Conservation (phyloP, 2,888 invertebrate genomes). For the Chrysomela aeneicollis region DNA sequence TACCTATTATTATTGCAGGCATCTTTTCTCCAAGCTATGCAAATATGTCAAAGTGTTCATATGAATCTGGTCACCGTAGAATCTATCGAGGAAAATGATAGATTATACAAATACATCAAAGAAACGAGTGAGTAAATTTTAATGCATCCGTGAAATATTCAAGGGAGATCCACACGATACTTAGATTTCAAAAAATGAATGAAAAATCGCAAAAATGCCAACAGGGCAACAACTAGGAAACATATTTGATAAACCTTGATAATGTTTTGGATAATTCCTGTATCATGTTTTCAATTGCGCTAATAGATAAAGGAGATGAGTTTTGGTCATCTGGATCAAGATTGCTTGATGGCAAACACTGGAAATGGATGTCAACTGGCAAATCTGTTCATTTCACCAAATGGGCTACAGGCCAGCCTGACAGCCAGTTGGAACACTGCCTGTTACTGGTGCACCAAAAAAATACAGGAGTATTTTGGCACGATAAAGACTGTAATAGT, state of each 20-base stretch:
- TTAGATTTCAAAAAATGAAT: too few relatives aligned
- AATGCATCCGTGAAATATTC: too few relatives aligned
- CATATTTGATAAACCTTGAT: too few relatives aligned
- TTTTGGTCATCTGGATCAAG: slow-evolving; percentile 31
- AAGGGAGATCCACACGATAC: too few relatives aligned
- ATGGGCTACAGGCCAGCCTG: slow-evolving; percentile 28
- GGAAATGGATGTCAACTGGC: slow-evolving; percentile 33
- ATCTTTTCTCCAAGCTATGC: slow-evolving; percentile 24
- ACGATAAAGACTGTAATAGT: slow-evolving; percentile 23
- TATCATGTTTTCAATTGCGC: too few relatives aligned
- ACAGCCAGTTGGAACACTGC: slow-evolving; percentile 23
- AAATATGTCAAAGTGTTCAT: slow-evolving; percentile 28
- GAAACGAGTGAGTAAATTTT: slow-evolving; percentile 20
- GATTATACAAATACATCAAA: slow-evolving; percentile 22
- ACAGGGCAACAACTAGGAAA: too few relatives aligned
- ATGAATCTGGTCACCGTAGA: slow-evolving; percentile 26
- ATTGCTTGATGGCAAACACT: slow-evolving; percentile 25
- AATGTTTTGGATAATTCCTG: too few relatives aligned
- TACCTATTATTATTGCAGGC: slow-evolving; percentile 15
- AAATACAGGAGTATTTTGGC: slow-evolving; percentile 24
- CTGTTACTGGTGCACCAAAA: slow-evolving; percentile 11
- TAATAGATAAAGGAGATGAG: slow-evolving; percentile 25
- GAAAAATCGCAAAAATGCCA: too few relatives aligned
- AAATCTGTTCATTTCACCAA: slow-evolving; percentile 23
- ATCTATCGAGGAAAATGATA: slow-evolving; percentile 24